Evolutionary conservation across 64 coral and sea anemone genomes (phyloP).

Genomic region (Pocillopora damicornis): DNA sequence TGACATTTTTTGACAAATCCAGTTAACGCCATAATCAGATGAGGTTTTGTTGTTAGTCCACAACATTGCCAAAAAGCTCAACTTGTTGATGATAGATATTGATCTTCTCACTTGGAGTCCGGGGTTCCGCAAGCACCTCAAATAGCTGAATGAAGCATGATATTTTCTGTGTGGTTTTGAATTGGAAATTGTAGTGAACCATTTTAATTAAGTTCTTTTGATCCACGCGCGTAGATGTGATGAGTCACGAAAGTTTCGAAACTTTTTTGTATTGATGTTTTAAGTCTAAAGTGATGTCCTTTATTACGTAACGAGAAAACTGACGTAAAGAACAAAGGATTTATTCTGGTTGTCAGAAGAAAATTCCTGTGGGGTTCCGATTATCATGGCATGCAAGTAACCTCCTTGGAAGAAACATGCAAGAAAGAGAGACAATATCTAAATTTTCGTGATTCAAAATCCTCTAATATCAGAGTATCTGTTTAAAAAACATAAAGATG

Average conservation of each 20-base stretch:
- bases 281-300: not conserved
- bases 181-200: not conserved
- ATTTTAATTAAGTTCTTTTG: slow-evolving; percentile 11
- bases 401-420: not conserved
- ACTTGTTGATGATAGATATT: slow-evolving; percentile 10
- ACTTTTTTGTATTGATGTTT: slow-evolving; percentile 4
- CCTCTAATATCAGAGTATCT: not conserved
- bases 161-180: not conserved
- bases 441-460: not conserved
- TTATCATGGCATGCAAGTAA: slow-evolving; percentile 5
- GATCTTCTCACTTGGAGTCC: not conserved
- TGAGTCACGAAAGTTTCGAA: slow-evolving; percentile 25
- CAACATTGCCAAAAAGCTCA: slow-evolving; percentile 17
- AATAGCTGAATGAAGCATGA: not conserved
- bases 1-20: too few relatives aligned
- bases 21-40: not conserved
- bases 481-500: not conserved
- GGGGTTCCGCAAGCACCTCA: not conserved
- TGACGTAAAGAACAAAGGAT: not conserved
- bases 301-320: slow-evolving; percentile 5
- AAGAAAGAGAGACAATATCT: not conserved
- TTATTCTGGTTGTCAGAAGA: not conserved
- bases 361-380: not conserved
- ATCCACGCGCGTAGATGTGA: not conserved
- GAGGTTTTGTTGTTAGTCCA: not conserved